These are phyloP conservation scores for Octodon degus DNA, from an alignment of 2,113 vertebrate genomes.

Conservation along the genomic window DNA sequence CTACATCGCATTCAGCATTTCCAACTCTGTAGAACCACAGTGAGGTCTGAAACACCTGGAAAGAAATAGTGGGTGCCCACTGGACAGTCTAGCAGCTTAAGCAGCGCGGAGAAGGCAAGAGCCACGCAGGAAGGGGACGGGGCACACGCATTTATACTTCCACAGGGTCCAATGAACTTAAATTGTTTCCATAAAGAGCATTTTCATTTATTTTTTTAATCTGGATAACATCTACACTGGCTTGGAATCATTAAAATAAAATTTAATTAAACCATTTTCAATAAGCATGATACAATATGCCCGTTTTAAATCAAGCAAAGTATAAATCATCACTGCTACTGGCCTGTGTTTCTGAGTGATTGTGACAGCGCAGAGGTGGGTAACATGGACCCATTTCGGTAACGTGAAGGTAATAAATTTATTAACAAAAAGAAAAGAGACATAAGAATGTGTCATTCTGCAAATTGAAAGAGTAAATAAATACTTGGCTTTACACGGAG, in stretches of 20 bases:
- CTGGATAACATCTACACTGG: constrained; percentile 24
- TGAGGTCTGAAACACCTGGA: constrained; percentile 73
- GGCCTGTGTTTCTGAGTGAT: neutral
- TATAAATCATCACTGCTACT: neutral
- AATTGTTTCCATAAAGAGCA: neutral
- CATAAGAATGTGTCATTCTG: constrained; percentile 34
- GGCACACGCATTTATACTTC: neutral
- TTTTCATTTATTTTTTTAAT: neutral
- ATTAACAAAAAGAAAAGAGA: constrained; percentile 67
- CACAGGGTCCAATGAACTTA: neutral
- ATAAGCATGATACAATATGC: neutral
- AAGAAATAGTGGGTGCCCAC: constrained; percentile 67
- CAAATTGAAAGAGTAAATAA: constrained; percentile 70
- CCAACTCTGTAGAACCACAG: constrained; percentile 67
- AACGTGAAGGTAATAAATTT: constrained; percentile 27
- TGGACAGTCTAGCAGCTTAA: constrained; percentile 61
- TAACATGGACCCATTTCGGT: neutral
- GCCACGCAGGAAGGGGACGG: constrained; percentile 18
- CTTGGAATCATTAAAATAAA: constrained; percentile 17
- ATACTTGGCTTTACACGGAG: constrained; percentile 66
- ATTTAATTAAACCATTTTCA: constrained; percentile 48
- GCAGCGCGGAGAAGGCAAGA: constrained; percentile 52
- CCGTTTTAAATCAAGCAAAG: constrained; percentile 56
- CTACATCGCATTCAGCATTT: constrained; percentile 75
- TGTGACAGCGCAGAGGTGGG: neutral